A percentile compares a stretch with the other conserved stretches of the same genome.
phyloP scores from a whole-genome alignment of 2,113 vertebrate genomes.

The Lampris incognitus region DNA sequence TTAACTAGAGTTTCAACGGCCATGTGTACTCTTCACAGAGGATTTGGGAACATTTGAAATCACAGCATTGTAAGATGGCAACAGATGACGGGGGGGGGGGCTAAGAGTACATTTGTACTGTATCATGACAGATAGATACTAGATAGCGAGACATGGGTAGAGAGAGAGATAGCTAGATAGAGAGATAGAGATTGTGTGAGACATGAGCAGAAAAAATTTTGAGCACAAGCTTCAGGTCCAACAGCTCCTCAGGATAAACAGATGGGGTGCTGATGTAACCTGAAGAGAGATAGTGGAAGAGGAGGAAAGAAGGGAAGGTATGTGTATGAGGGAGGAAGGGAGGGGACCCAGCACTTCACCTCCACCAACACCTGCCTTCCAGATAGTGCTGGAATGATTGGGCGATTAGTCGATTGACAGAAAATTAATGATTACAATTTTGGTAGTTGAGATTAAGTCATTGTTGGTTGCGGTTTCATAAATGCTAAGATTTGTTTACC shows the following conservation, averaged over 20 bases:
- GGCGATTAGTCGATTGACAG: too few species aligned
- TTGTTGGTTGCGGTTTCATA: too few species aligned
- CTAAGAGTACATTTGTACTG: too few species aligned
- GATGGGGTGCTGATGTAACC: constrained; percentile 36
- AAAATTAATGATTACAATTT: too few species aligned
- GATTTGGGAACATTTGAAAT: too few species aligned
- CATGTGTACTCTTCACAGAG: too few species aligned
- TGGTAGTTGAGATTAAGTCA: too few species aligned
- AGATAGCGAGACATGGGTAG: constrained; percentile 21
- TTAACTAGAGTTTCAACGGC: too few species aligned
- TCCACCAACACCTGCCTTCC: constrained; percentile 37
- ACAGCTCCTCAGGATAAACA: constrained; percentile 43
- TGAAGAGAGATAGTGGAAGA: background rate
- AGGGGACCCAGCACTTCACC: constrained; percentile 21
- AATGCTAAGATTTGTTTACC: too few species aligned
- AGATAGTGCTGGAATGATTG: background rate
- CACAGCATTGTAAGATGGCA: too few species aligned
- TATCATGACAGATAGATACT: too few species aligned
- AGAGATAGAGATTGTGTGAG: background rate
- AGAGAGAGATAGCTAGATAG: background rate
- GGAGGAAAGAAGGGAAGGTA: background rate
- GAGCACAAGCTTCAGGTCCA: constrained; percentile 25
- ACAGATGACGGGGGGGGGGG: background rate
- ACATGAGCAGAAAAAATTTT: constrained; percentile 28
- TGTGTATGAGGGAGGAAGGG: background rate